Conservation (phyloP, 2,888 invertebrate species). For the Tinea trinotella region DNA sequence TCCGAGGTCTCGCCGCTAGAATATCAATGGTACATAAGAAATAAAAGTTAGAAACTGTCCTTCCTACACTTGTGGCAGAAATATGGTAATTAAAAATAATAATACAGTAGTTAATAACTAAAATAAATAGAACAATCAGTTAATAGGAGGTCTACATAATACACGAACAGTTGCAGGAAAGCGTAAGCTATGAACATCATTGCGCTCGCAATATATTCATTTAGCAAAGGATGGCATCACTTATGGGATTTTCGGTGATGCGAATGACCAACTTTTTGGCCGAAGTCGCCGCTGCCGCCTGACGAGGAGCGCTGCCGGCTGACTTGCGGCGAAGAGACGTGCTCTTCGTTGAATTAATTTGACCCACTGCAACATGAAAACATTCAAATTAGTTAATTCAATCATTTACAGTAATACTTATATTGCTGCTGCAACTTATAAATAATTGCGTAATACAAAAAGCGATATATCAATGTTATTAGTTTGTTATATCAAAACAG, state of each 20-base stretch:
- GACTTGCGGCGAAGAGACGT: constrained; percentile 73
- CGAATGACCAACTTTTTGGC: constrained; percentile 75
- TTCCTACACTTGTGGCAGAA: too few species aligned
- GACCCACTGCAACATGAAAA: constrained; percentile 73
- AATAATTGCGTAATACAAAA: too few species aligned
- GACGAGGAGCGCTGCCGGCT: constrained; percentile 53
- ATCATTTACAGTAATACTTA: too few species aligned
- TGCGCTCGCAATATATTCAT: constrained; percentile 21
- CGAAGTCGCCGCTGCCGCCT: constrained; percentile 57
- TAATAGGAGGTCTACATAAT: background rate
- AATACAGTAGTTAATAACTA: background rate
- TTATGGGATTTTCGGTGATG: constrained; percentile 86
- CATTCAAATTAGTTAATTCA: too few species aligned
- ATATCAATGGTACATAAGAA: too few species aligned
- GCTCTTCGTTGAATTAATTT: constrained; percentile 78
- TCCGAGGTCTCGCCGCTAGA: too few species aligned
- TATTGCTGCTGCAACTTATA: too few species aligned
- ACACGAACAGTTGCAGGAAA: constrained; percentile 4
- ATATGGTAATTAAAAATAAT: too few species aligned
- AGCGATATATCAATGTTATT: too few species aligned
- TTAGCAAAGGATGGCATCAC: constrained; percentile 82
- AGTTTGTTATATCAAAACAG: too few species aligned
- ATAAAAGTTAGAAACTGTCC: too few species aligned
- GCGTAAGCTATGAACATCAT: background rate
- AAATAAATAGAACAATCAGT: background rate